Evolutionary conservation across 2,113 vertebrate genomes (phyloP), one percentile per base, ranked within the genome.

Genomic region (Zapornia atra): DNA sequence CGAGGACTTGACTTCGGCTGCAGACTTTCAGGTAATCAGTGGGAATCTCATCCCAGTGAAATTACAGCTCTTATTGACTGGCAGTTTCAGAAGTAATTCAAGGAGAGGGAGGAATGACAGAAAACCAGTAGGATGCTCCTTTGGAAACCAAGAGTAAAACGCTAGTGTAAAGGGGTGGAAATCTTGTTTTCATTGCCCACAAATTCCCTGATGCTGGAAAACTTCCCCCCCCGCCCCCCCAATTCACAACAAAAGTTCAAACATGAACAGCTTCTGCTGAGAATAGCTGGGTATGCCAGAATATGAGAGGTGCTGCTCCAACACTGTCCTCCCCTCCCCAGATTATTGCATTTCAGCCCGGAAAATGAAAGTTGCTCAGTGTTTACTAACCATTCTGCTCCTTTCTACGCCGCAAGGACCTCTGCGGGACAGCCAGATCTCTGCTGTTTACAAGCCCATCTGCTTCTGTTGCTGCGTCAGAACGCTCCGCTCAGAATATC

Each of bases 231-330:
- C 31, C 87, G 17, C 18, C 89, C 96, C 90, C 93, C 96, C 94
- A 87, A 86, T 96, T 95, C 92, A 82, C 94, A 22, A 48, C 96
- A 68, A 97, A 97, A 94, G 98, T 97, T 96, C 94, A 90, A 96
- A 97, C 98, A 96, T 0, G 95, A 98, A 86, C 92, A 84, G 88
- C 83, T 94, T 83, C 94, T 95, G 91, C 88, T 90, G 95, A 91
- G 95, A 96, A 92, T 59, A 95, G 97, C 96, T 95, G 96, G 88
- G 65, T 57, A 65, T 71, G 86, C 90, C 81, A 93, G 86, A 86
- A 93, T 2, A 21, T 6, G 38, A 86, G 20, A 46, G 60, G 5
- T 28, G 64, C 86, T 90, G 59, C 24, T 92, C 76, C 64, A 81
- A 6, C 4, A 1, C 36, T 6, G 2, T 72, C 50, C 92, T 93